Percentiles rank a stretch among this genome's conserved stretches.
phyloP scores from a whole-genome alignment of 2,888 invertebrate genomes.

The Xestia rhomboidea region DNA sequence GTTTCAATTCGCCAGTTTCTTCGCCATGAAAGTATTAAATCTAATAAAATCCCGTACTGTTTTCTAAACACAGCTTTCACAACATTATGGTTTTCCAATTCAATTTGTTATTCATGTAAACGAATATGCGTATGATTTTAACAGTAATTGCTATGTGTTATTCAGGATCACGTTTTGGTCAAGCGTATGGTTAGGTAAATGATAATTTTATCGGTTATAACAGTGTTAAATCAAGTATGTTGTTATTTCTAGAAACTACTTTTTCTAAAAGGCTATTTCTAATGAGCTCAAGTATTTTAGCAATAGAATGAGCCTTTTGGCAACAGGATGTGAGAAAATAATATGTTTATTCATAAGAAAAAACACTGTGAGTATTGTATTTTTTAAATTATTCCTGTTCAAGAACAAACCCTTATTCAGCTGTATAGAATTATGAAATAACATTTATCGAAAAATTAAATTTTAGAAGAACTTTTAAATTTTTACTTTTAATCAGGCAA shows the following conservation, averaged over 20 bases:
- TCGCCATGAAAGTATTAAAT: neutral
- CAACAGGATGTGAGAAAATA: neutral
- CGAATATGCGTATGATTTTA: constrained; percentile 23
- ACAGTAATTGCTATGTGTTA: constrained; percentile 49
- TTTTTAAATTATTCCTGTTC: neutral
- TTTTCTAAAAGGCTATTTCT: neutral
- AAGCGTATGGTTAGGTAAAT: constrained; percentile 19
- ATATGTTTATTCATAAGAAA: neutral
- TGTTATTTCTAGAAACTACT: neutral
- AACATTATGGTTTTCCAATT: constrained; percentile 27
- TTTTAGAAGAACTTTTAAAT: neutral
- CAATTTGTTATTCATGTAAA: constrained; percentile 38
- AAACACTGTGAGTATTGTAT: neutral
- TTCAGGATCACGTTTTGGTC: constrained; percentile 10
- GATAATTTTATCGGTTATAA: constrained; percentile 23
- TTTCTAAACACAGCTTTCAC: neutral
- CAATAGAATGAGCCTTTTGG: neutral
- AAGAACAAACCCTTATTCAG: neutral
- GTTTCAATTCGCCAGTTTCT: neutral
- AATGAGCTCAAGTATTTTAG: neutral
- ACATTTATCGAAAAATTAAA: neutral
- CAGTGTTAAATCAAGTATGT: neutral
- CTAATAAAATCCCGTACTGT: neutral
- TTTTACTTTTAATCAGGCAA: neutral
- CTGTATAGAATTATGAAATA: neutral